These are phyloP conservation scores for Pica pica DNA, from an alignment of 2,113 vertebrate genomes.

Conservation along the genomic window DNA sequence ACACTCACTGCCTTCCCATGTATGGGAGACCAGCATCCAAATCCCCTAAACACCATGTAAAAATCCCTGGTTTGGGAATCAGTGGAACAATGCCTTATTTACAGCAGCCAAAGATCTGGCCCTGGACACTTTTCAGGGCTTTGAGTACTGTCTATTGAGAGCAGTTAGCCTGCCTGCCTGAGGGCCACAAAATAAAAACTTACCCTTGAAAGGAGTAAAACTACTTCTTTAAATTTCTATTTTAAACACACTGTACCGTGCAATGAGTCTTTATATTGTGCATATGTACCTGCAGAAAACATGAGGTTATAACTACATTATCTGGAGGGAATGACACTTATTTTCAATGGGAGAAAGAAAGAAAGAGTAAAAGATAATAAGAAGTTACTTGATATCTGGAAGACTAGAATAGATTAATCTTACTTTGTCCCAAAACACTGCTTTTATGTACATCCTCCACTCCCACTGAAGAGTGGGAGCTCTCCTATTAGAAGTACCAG, in stretches of 20 bases:
- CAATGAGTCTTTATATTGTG: conserved; percentile 65
- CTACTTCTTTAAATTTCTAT: conserved; percentile 41
- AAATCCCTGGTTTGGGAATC: conserved; percentile 30
- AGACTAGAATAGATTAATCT: conserved; percentile 62
- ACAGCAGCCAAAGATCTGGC: conserved; percentile 54
- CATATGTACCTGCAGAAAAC: conserved; percentile 68
- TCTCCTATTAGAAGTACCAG: conserved; percentile 56
- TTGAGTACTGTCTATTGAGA: conserved; percentile 61
- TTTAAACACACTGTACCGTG: conserved; percentile 64
- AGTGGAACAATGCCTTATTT: conserved; percentile 50
- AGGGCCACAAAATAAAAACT: conserved; percentile 27
- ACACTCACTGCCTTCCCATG: neutral
- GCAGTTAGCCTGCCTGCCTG: conserved; percentile 54
- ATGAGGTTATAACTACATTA: conserved; percentile 49
- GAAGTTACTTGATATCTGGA: conserved; percentile 63
- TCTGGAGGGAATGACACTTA: conserved; percentile 53
- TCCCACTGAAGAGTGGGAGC: neutral
- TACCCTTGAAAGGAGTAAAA: conserved; percentile 58
- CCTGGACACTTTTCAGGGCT: conserved; percentile 30
- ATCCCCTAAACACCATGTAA: conserved; percentile 47
- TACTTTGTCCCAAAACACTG: conserved; percentile 48
- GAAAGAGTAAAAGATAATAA: conserved; percentile 47
- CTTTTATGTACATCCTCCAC: conserved; percentile 31
- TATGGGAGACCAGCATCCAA: conserved; percentile 39
- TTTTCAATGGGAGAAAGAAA: conserved; percentile 43